Conservation (phyloP, 2,888 invertebrate genomes). For the Ctenicera cuprea region DNA sequence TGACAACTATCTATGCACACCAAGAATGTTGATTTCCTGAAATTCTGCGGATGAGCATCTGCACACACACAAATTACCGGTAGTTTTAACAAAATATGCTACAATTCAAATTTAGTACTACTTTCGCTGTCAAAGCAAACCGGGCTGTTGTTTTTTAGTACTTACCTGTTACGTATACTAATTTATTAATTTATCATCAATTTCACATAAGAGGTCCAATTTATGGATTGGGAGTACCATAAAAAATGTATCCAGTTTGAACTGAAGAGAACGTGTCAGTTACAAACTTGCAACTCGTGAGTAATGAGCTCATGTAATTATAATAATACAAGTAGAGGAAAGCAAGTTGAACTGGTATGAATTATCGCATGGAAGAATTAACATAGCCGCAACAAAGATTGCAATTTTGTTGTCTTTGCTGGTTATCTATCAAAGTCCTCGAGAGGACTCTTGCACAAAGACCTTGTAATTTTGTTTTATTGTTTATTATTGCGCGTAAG, state of each 20-base stretch:
- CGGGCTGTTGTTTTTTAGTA: slow-evolving; percentile 20
- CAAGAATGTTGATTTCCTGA: background rate
- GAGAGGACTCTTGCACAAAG: slow-evolving; percentile 40
- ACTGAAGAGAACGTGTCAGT: background rate
- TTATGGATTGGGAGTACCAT: too few relatives aligned
- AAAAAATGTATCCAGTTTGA: background rate
- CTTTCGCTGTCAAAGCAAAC: slow-evolving; percentile 34
- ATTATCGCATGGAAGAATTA: slow-evolving; percentile 67
- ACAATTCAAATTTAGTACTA: slow-evolving; percentile 7
- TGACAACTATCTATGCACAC: background rate
- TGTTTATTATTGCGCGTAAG: slow-evolving; percentile 55
- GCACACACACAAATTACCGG: slow-evolving; percentile 3
- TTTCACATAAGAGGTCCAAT: background rate
- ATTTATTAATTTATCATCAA: slow-evolving; percentile 3
- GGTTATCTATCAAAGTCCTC: slow-evolving; percentile 68
- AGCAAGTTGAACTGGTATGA: slow-evolving; percentile 66
- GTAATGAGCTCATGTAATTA: slow-evolving; percentile 54
- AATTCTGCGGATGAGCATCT: background rate
- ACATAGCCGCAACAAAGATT: slow-evolving; percentile 67
- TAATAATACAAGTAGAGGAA: slow-evolving; percentile 62
- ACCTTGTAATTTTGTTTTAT: slow-evolving; percentile 55
- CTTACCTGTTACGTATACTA: slow-evolving; percentile 9
- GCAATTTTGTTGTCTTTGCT: slow-evolving; percentile 66
- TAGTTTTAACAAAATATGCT: slow-evolving; percentile 1
- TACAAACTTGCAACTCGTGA: background rate